Base-by-base conservation (phyloP, 2,888 invertebrate genomes). In the Ectobius pallidus region DNA sequence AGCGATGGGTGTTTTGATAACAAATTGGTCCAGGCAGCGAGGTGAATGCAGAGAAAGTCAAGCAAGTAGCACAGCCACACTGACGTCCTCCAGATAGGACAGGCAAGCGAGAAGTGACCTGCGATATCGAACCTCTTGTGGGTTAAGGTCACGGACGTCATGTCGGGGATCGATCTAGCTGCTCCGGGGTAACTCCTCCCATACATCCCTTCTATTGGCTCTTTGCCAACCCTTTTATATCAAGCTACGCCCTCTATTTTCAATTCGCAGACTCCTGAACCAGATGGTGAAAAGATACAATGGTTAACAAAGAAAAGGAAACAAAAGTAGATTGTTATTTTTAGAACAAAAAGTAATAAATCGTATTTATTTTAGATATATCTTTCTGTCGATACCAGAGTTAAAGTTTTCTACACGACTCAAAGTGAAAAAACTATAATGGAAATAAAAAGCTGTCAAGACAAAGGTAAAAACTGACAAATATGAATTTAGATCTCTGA, bases 91-190 rank as follows among this genome's bases (percentile, higher is more conserved):
- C n/a, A n/a, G n/a, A n/a, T n/a, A 18, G 1, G 34, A 11, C 18
- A n/a, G 34, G 34, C 39, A 4, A 65, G 49, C 27, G 44, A 27
- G 49, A 25, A 42, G 65, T 71, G 71, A 71, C 65, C 71, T 71
- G 67, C 34, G 71, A 49, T 71, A 71, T 42, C 27, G 30, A 11
- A 16, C 4, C 55, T n/a, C 65, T 18, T 65, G 65, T 71, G 20
- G 65, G 71, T 71, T 39, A 52, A 67, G 71, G 71, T 71, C 71
- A 67, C 49, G 71, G 65, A 52, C 67, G 34, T n/a, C 11, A 14
- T n/a, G 25, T 7, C 25, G 42, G 34, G 42, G 67, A 71, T 71
- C 71, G 71, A 71, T 71, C 7, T 52, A 67, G 67, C 67, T 46
- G 46, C 67, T 32, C 39, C 30, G 67, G 67, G 46, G 46, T 67